phyloP scores from a whole-genome alignment of 2,888 invertebrate species.

The Calameuta filiformis region DNA sequence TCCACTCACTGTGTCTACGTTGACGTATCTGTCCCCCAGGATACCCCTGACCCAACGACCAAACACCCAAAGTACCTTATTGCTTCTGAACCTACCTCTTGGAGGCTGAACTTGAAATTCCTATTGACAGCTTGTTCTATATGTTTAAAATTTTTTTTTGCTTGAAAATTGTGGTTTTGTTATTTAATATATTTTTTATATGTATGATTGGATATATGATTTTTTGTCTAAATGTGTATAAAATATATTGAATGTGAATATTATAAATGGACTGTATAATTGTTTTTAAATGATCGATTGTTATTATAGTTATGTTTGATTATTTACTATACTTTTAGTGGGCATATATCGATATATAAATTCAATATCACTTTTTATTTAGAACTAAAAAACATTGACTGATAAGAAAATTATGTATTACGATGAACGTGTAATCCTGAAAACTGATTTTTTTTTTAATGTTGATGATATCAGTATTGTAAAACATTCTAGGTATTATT shows the following conservation, averaged over 20 bases:
- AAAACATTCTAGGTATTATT: not conserved
- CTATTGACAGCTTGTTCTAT: constrained; percentile 42
- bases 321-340: not conserved
- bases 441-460: not conserved
- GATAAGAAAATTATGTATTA: not conserved
- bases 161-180: not conserved
- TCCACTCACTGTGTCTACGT: constrained; percentile 50
- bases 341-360: not conserved
- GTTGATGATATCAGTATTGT: not conserved
- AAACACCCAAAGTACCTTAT: constrained; percentile 17
- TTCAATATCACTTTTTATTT: not conserved
- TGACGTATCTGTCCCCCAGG: constrained; percentile 66
- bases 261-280: not conserved
- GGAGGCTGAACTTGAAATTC: constrained; percentile 40
- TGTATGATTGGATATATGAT: not conserved
- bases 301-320: not conserved
- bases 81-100: not conserved
- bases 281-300: not conserved
- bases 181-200: not conserved
- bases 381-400: not conserved
- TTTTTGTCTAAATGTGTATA: not conserved
- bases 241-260: not conserved
- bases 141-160: not conserved
- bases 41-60: constrained; percentile 42
- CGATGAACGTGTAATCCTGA: not conserved